Evolutionary conservation across 2,888 invertebrate species (phyloP), one percentile per base, ranked within the genome.

Genomic region (Drosophila neutralis): DNA sequence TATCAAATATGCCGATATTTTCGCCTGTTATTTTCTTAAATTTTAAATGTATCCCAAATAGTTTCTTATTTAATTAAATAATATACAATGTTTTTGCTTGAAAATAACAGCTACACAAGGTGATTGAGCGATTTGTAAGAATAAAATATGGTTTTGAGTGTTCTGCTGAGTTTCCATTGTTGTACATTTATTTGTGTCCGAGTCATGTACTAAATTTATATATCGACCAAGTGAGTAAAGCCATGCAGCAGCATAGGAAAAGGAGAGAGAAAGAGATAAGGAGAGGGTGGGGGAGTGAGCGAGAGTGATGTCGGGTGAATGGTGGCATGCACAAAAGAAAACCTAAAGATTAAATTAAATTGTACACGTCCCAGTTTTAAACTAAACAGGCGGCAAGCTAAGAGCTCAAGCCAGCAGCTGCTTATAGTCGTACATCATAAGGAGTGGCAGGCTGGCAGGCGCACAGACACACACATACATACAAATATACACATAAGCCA

Each of bases 331-430:
- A 73, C 73, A 78, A 81, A 75, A 60, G 71, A 68, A 84, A 89
- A 76, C 83, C 82, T 75, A 62, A 73, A 85, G 90, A 87, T 87
- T 90, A 87, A 90, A 87, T 90, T 90, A 86, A 87, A 87, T 88
- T 87, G 90, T 88, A 78, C 87, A 90, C 87, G 87, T 90, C 74
- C 82, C 83, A 82, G 85, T 89, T 86, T 83, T 73, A 88, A 87
- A 88, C 90, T 86, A 80, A 83, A 82, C 81, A 77, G 83, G 71
- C 72, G 71, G 57, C 71, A 63, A 48, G 58, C 48, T 18, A 65
- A 61, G 63, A 72, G 69, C 78, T 69, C 61, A 58, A 66, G 68
- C 51, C 68, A 56, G 73, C 85, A 76, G 80, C 80, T 84, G 86
- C 75, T 82, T 68, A 40, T 65, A 66, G 69, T 77, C 83, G 76